Conservation (phyloP, 2,797 vertebrate species). For the Platyrinchus mystaceus region DNA sequence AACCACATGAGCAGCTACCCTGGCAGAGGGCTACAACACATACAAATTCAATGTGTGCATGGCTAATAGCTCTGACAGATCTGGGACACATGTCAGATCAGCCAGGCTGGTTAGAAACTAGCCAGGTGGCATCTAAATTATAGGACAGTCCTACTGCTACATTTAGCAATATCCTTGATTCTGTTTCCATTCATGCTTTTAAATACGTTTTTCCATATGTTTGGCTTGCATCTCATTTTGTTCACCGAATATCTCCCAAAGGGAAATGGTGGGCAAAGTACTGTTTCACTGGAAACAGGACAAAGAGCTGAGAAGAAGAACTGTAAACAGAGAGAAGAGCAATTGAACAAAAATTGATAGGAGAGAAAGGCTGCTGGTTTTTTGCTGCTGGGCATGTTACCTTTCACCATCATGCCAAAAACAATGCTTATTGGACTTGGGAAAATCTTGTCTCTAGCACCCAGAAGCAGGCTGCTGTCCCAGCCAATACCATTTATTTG, state of each 20-base stretch:
- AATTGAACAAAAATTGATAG: not conserved
- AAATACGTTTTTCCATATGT: not conserved
- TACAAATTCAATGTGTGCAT: not conserved
- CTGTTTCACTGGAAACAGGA: not conserved
- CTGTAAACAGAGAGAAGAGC: not conserved
- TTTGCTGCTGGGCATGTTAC: not conserved
- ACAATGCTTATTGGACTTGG: not conserved
- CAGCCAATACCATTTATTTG: not conserved
- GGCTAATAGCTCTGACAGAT: conserved; percentile 2
- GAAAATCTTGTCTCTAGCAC: not conserved
- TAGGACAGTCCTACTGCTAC: not conserved
- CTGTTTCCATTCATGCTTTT: not conserved
- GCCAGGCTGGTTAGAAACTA: not conserved
- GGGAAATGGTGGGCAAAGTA: not conserved
- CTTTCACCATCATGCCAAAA: not conserved
- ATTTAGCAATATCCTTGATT: not conserved
- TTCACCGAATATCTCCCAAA: not conserved
- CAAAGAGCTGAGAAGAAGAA: not conserved
- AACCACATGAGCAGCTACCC: not conserved
- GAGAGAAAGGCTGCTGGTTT: not conserved
- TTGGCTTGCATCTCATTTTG: not conserved
- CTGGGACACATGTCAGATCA: not conserved
- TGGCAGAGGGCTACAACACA: not conserved
- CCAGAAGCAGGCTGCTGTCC: not conserved
- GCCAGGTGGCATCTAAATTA: not conserved